Conservation (phyloP, 92 coral and sea anemone species). For the Montipora capitata region DNA sequence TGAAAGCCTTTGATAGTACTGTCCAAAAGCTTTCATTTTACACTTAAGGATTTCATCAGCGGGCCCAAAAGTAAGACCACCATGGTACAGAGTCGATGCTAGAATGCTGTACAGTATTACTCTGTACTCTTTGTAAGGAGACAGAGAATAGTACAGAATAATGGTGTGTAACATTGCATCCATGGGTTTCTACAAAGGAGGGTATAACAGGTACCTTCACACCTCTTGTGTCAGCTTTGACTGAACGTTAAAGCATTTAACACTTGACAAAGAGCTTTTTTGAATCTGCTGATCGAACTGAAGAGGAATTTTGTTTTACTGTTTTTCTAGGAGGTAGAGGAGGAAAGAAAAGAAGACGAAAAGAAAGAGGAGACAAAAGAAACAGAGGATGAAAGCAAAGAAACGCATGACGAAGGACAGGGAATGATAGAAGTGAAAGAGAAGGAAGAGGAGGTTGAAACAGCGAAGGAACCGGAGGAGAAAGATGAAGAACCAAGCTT, state of each 20-base stretch:
- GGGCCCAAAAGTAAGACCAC: not conserved
- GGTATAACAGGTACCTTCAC: no score
- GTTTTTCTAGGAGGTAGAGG: not conserved
- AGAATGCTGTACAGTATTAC: no score
- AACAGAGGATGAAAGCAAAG: not conserved
- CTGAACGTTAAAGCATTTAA: not conserved
- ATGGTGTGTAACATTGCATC: no score
- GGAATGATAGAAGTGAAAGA: constrained; percentile 44
- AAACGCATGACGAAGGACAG: not conserved
- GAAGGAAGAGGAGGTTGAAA: constrained; percentile 42
- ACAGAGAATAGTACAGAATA: no score
- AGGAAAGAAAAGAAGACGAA: not conserved
- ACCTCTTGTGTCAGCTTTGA: no score
- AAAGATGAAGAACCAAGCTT: constrained; percentile 25
- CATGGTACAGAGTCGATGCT: no score
- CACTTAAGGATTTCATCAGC: not conserved
- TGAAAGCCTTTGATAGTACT: no score
- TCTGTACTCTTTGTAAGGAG: no score
- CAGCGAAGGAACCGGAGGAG: constrained; percentile 23
- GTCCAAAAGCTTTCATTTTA: no score
- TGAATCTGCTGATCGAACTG: not conserved
- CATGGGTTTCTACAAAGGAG: no score
- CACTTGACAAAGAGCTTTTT: not conserved
- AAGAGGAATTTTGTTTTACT: no score
- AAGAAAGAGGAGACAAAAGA: constrained; percentile 27